A percentile compares a stretch with the other conserved stretches of the same genome.
These are phyloP conservation scores for Cordilura impudica DNA, from an alignment of 2,888 invertebrate species.

Conservation along the genomic window DNA sequence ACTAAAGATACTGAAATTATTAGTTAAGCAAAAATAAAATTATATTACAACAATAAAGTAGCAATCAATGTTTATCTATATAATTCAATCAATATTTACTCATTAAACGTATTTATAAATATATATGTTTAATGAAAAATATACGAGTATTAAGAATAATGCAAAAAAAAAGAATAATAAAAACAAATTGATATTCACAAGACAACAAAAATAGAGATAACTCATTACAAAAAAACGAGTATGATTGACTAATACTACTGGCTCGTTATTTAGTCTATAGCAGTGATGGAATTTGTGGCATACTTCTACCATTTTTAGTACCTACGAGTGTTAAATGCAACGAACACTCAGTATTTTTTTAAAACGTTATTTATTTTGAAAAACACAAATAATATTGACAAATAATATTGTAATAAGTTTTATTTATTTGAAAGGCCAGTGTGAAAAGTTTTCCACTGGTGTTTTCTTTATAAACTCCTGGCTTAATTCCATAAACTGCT, in stretches of 20 bases:
- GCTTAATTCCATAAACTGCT: too few species aligned
- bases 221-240: not conserved
- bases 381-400: too few species aligned
- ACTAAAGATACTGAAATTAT: not conserved
- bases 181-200: not conserved
- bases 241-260: not conserved
- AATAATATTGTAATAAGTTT: too few species aligned
- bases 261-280: too few species aligned
- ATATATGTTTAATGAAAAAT: not conserved
- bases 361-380: too few species aligned
- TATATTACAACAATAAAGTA: not conserved
- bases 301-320: too few species aligned
- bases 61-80: constrained; percentile 29
- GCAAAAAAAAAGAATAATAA: not conserved
- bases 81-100: constrained; percentile 13
- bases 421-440: too few species aligned
- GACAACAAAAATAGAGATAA: not conserved
- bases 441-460: too few species aligned
- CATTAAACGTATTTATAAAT: not conserved
- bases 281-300: too few species aligned
- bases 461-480: too few species aligned
- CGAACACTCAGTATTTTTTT: too few species aligned
- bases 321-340: too few species aligned
- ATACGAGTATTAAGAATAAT: not conserved
- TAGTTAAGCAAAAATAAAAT: not conserved